phyloP scores from a whole-genome alignment of 2,888 invertebrate species.

The Xestia ashworthii region DNA sequence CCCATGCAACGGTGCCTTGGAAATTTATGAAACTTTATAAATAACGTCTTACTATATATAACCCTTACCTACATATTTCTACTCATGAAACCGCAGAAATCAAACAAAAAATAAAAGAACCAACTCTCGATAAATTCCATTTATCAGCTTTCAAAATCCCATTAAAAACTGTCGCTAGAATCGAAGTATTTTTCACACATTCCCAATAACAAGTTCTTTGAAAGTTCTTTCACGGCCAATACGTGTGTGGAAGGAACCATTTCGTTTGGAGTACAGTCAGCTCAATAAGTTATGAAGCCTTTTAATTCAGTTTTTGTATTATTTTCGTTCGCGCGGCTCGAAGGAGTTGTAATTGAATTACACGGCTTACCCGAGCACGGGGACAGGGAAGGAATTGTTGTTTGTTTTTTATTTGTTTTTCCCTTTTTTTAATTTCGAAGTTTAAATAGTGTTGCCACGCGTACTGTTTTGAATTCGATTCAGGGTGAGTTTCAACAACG shows the following conservation, averaged over 20 bases:
- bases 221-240: constrained; percentile 50
- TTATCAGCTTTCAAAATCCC: constrained; percentile 56
- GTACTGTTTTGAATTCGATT: not conserved
- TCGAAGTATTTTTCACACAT: constrained; percentile 51
- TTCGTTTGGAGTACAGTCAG: constrained; percentile 49
- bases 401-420: constrained; percentile 12
- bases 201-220: constrained; percentile 49
- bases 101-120: constrained; percentile 22
- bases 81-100: constrained; percentile 17
- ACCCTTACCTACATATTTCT: not conserved
- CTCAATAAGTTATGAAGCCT: constrained; percentile 80
- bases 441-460: not conserved
- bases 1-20: not conserved
- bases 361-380: constrained; percentile 73
- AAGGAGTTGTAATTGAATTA: constrained; percentile 87
- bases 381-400: constrained; percentile 59
- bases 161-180: constrained; percentile 47
- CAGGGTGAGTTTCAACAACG: not conserved
- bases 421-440: not conserved
- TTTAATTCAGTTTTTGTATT: constrained; percentile 79
- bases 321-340: constrained; percentile 68
- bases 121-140: constrained; percentile 44
- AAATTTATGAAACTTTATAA: not conserved
- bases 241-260: constrained; percentile 33
- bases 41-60: not conserved